Evolutionary conservation across 2,888 invertebrate species (phyloP), one percentile per base, ranked within the genome.

Genomic region (Odontocerum albicorne): DNA sequence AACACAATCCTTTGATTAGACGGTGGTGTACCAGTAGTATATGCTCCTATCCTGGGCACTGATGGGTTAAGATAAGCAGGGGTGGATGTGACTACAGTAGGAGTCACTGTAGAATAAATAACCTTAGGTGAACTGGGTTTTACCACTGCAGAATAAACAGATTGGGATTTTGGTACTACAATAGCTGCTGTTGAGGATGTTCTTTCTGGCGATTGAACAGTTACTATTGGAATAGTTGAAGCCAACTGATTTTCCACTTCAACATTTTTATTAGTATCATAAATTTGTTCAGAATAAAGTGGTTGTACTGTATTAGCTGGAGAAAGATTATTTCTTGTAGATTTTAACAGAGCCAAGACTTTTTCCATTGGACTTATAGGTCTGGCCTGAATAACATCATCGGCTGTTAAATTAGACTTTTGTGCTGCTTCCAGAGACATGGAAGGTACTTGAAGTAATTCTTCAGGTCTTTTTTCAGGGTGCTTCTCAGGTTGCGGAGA

Each of bases 321-420:
- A 8, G 73, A 67, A 65, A 70, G 70, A 22, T 53, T 62, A 67
- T 73, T 75, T 61, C 75, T 73, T 60, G 75, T 76, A 45, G 76
- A 74, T 66, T 75, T 79, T 67, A 83, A 75, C 52, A 83, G 68
- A 59, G 82, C 81, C 76, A 82, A 76, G 1, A 73, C 81, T 68
- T 82, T 74, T 63, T 83, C 83, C 32, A 81, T 80, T 1, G 83
- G 82, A 63, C 81, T 81, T 10, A 82, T 69, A 53, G 75, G 75
- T 12, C 75, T 69, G 10, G 74, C 68, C 64, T 74, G 75, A 55
- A 75, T 67, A 51, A 76, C 73, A 52, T 77, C 76, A 63, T 77
- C 77, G 19, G 76, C 75, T 12, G 77, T 75, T 64, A 73, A 64
- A 65, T 75, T 74, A 36, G 75, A 74, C 67, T 74, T 74, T 68